Percentiles rank a stretch among this genome's conserved stretches.
Evolutionary conservation across 2,113 vertebrate genomes (phyloP).

Genomic region (Ptilorrhoa leucosticta): DNA sequence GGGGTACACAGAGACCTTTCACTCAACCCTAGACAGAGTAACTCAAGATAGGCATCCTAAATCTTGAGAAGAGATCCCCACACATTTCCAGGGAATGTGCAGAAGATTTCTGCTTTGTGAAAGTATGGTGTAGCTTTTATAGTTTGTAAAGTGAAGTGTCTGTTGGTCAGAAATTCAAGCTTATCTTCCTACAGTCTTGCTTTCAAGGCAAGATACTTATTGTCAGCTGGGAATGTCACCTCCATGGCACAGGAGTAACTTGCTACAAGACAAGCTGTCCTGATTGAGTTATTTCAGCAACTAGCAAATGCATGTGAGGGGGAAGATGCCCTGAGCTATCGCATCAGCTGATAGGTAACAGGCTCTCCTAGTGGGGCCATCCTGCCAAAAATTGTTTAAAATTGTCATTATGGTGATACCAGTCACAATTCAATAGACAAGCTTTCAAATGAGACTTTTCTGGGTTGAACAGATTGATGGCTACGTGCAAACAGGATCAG

Average conservation of each 20-base stretch:
- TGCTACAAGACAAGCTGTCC: background rate
- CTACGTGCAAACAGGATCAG: background rate
- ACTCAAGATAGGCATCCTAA: background rate
- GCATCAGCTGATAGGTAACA: background rate
- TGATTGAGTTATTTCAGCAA: background rate
- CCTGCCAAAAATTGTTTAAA: background rate
- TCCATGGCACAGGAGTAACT: background rate
- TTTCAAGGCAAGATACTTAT: background rate
- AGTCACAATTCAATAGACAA: background rate
- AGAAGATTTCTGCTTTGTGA: background rate
- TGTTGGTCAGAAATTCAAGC: background rate
- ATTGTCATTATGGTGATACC: background rate
- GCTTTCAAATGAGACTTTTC: background rate
- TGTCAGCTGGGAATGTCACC: background rate
- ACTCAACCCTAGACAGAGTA: rapidly evolving
- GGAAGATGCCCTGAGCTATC: background rate
- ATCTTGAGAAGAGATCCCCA: background rate
- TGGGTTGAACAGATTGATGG: background rate
- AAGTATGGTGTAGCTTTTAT: background rate
- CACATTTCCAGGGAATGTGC: background rate
- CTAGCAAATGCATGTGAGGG: background rate
- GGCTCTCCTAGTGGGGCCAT: background rate
- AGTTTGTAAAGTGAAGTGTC: background rate
- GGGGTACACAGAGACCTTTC: background rate
- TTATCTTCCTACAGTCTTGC: background rate